A percentile compares a stretch with the other conserved stretches of the same genome.
phyloP scores from a whole-genome alignment of 2,113 vertebrate genomes.

The Typhlomys cinereus region DNA sequence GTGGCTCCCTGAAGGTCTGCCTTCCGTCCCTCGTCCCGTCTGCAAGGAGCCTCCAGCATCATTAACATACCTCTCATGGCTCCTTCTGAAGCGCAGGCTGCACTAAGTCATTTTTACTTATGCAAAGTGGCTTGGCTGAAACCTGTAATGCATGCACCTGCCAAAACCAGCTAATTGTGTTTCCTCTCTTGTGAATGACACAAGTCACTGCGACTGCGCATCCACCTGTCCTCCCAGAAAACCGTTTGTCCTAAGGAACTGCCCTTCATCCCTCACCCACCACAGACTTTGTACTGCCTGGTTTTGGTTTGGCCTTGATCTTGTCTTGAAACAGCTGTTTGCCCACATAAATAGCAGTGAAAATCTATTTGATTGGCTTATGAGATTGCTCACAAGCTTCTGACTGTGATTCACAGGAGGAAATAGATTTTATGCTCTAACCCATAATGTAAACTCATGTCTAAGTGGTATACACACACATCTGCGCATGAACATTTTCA shows the following conservation, averaged over 20 bases:
- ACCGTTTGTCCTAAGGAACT: background rate
- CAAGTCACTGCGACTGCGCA: background rate
- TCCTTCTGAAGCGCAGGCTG: constrained; percentile 61
- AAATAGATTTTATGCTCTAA: constrained; percentile 21
- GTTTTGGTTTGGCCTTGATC: background rate
- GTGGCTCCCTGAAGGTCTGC: constrained; percentile 60
- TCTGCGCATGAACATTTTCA: background rate
- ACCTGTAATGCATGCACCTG: constrained; percentile 42
- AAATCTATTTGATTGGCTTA: background rate
- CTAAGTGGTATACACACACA: too few species aligned
- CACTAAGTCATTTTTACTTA: constrained; percentile 65
- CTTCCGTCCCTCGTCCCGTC: constrained; percentile 57
- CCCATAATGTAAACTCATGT: background rate
- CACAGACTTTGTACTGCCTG: background rate
- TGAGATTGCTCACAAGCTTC: background rate
- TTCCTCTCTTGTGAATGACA: constrained; percentile 4
- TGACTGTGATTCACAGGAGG: background rate
- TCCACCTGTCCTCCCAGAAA: background rate
- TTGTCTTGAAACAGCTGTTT: background rate
- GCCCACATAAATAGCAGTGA: background rate
- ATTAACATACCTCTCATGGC: constrained; percentile 53
- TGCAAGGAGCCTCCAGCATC: constrained; percentile 37
- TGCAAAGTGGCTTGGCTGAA: constrained; percentile 61
- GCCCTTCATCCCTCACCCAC: accelerated
- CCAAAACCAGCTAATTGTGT: constrained; percentile 15